Conservation (phyloP, 2,888 invertebrate species). For the Sarcophaga carnaria region DNA sequence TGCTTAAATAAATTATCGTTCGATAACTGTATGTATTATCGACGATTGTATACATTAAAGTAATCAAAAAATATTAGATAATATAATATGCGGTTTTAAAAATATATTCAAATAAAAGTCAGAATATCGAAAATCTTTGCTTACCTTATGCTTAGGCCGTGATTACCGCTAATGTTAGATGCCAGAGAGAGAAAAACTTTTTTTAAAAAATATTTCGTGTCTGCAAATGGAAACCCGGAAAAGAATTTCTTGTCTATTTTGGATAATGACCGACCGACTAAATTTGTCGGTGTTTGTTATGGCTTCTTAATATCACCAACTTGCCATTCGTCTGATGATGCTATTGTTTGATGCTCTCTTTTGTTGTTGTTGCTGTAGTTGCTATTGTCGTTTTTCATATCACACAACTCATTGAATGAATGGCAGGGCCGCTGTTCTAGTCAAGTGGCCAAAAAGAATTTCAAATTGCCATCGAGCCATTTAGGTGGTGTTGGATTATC, state of each 20-base stretch:
- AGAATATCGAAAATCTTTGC: no score
- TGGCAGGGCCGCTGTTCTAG: slow-evolving; percentile 38
- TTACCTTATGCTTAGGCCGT: not conserved
- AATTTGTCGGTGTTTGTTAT: slow-evolving; percentile 32
- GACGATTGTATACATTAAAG: no score
- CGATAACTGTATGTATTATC: no score
- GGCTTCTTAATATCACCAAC: slow-evolving; percentile 9
- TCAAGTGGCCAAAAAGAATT: slow-evolving; percentile 55
- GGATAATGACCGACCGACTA: slow-evolving; percentile 62
- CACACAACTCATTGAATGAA: slow-evolving; percentile 44
- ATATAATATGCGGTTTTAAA: no score
- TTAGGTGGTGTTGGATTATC: slow-evolving; percentile 68
- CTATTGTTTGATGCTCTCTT: not conserved
- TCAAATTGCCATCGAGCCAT: slow-evolving; percentile 62
- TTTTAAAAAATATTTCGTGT: slow-evolving; percentile 11
- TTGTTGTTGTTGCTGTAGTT: not conserved
- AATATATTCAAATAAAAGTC: no score
- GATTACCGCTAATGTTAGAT: slow-evolving; percentile 8
- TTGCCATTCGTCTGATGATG: slow-evolving; percentile 3
- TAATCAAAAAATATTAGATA: no score
- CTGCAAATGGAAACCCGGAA: slow-evolving; percentile 61
- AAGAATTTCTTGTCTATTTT: slow-evolving; percentile 63
- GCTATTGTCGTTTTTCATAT: slow-evolving; percentile 2
- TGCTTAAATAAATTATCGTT: no score
- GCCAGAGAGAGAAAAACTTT: slow-evolving; percentile 2